Evolutionary conservation across 2,888 invertebrate genomes (phyloP).

Genomic region (Campoplex nolae): DNA sequence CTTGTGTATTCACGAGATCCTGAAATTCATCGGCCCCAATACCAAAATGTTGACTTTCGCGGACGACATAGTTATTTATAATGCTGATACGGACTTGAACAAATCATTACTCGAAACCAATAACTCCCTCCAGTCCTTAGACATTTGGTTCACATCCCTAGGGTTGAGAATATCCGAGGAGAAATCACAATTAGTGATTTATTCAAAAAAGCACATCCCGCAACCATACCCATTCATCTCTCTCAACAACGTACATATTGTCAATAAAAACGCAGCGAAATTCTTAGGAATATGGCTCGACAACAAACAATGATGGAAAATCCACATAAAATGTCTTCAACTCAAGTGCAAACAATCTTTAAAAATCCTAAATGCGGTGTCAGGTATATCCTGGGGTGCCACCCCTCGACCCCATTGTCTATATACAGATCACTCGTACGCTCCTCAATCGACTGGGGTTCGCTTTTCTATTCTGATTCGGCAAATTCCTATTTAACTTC

Average conservation of each 20-base stretch:
- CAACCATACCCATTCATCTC: background rate
- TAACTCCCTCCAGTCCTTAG: background rate
- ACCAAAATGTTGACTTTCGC: constrained; percentile 25
- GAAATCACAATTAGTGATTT: constrained; percentile 4
- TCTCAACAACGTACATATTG: background rate
- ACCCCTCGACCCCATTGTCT: no score
- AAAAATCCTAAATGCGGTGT: no score
- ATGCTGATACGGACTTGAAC: no score
- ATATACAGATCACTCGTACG: no score
- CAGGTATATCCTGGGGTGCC: no score
- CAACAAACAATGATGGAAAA: constrained; percentile 23
- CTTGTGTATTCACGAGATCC: background rate
- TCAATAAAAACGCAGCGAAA: background rate
- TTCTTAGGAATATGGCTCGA: constrained; percentile 5
- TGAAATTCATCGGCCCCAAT: background rate
- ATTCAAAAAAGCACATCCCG: background rate
- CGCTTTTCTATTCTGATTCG: no score
- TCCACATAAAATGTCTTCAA: no score
- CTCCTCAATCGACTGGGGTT: no score
- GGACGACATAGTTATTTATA: constrained; percentile 11
- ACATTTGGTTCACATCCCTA: background rate
- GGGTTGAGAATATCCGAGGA: background rate
- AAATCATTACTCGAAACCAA: no score
- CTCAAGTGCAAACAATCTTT: no score
- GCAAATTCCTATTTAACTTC: no score